phyloP scores from a whole-genome alignment of 2,113 vertebrate species.

The Apteryx owenii region DNA sequence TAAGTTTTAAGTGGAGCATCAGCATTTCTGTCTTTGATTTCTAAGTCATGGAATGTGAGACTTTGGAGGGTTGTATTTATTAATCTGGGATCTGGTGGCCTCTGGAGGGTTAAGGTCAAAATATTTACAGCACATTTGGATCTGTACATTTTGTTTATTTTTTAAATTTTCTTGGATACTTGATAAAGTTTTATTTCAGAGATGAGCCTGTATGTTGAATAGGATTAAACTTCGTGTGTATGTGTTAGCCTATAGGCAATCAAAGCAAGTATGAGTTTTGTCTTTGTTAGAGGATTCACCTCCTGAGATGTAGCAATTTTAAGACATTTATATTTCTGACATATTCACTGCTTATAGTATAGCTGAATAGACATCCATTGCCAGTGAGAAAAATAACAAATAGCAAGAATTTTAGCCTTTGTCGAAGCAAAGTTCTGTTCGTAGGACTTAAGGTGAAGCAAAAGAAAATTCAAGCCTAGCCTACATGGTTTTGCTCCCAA shows the following conservation, averaged over 20 bases:
- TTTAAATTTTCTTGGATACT: fast-evolving
- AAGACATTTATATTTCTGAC: neutral
- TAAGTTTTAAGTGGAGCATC: neutral
- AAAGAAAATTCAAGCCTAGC: neutral
- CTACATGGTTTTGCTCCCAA: neutral
- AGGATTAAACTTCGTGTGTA: neutral
- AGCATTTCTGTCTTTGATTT: neutral
- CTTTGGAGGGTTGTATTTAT: neutral
- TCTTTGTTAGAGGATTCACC: neutral
- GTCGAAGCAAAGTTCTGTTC: neutral
- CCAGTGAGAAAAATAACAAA: neutral
- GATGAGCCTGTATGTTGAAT: neutral
- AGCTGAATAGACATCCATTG: neutral
- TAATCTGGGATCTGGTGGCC: neutral
- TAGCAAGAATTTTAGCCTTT: neutral
- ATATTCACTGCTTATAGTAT: neutral
- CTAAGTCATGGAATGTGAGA: neutral
- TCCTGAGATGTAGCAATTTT: neutral
- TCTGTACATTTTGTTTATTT: neutral
- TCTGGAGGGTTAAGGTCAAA: neutral
- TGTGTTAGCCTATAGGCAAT: neutral
- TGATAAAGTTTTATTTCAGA: neutral
- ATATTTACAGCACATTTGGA: neutral
- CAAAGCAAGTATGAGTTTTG: neutral
- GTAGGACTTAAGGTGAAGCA: neutral